Evolutionary conservation across 2,797 vertebrate species (phyloP).

Genomic region (Malurus leucopterus): DNA sequence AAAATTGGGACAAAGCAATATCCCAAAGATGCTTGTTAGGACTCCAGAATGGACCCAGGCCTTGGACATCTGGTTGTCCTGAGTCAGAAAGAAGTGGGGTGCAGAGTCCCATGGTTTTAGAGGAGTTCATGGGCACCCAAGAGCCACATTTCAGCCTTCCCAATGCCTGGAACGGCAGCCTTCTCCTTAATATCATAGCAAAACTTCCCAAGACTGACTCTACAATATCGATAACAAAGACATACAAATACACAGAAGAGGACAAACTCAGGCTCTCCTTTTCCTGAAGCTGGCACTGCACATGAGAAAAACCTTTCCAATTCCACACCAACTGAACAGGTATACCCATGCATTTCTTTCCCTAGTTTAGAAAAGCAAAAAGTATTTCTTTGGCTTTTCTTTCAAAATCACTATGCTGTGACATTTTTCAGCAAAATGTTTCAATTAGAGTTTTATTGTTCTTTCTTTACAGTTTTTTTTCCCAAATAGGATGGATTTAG

Average conservation of each 20-base stretch:
- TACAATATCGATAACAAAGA: background rate
- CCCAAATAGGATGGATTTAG: background rate
- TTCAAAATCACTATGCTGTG: background rate
- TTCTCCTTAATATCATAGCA: background rate
- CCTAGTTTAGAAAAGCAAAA: conserved; percentile 2
- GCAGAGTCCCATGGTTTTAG: background rate
- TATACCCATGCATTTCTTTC: background rate
- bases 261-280: background rate
- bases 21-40: background rate
- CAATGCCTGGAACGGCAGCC: background rate
- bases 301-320: background rate
- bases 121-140: background rate
- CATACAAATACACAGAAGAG: background rate
- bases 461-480: background rate
- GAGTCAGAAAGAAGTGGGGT: background rate
- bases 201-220: background rate
- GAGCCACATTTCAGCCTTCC: background rate
- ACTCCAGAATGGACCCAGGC: background rate
- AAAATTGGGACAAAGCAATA: background rate
- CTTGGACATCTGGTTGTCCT: background rate
- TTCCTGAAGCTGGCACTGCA: background rate
- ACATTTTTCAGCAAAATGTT: conserved; percentile 24
- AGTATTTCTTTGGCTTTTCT: background rate
- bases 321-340: background rate
- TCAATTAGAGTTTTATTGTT: conserved; percentile 7